A percentile compares a stretch with the other conserved stretches of the same genome.
Evolutionary conservation across 2,888 invertebrate species (phyloP).

Genomic region (Hypolimnas misippus): DNA sequence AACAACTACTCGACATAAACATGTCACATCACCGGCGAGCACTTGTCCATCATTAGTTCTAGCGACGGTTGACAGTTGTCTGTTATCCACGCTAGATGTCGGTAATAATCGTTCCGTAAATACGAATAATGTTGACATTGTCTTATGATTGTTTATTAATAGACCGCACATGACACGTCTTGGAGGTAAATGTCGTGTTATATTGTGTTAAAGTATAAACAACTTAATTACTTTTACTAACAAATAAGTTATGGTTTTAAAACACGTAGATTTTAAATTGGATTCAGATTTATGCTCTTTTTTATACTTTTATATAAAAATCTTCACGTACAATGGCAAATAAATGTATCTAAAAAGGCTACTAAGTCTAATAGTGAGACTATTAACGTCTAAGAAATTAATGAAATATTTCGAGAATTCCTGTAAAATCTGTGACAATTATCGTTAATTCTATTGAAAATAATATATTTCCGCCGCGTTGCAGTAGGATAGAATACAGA

Average conservation of each 20-base stretch:
- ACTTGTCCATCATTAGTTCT: conserved; percentile 34
- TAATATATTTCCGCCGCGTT: too few relatives aligned
- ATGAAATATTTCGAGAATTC: too few relatives aligned
- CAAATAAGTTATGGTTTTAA: too few relatives aligned
- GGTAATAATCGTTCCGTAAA: conserved; percentile 24
- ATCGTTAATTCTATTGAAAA: too few relatives aligned
- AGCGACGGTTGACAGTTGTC: conserved; percentile 21
- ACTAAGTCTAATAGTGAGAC: too few relatives aligned
- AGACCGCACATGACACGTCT: background rate
- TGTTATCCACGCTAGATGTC: conserved; percentile 28
- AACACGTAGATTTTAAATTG: background rate
- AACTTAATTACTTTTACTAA: background rate
- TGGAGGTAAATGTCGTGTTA: conserved; percentile 7
- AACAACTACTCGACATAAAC: conserved; percentile 27
- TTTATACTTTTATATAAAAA: too few relatives aligned
- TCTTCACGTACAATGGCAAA: too few relatives aligned
- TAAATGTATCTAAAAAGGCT: too few relatives aligned
- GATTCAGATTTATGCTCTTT: too few relatives aligned
- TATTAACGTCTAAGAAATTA: too few relatives aligned
- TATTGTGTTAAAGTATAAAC: background rate
- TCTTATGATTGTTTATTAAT: conserved; percentile 20
- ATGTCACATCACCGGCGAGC: conserved; percentile 29
- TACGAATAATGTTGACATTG: conserved; percentile 26
- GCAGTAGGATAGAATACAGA: too few relatives aligned
- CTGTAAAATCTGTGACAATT: too few relatives aligned